phyloP scores from a whole-genome alignment of 2,888 invertebrate genomes.

The Rambutsinella grinnellia region DNA sequence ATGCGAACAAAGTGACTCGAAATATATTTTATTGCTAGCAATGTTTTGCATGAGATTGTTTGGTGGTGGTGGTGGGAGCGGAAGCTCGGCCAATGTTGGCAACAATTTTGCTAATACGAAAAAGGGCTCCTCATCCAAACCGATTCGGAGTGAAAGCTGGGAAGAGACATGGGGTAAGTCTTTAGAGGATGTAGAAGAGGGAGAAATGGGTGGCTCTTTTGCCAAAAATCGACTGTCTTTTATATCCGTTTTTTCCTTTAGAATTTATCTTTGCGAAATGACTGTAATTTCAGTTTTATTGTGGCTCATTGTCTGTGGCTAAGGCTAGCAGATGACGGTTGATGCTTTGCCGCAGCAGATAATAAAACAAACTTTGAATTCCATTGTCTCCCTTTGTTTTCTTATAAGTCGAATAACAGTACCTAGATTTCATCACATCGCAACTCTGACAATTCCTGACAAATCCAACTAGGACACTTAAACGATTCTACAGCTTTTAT shows the following conservation, averaged over 20 bases:
- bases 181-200: constrained; percentile 5
- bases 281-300: background rate
- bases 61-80: constrained; percentile 52
- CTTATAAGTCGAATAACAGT: background rate
- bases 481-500: no score
- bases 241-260: background rate
- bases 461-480: no score
- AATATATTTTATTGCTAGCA: constrained; percentile 12
- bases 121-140: constrained; percentile 47
- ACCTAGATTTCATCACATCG: no score
- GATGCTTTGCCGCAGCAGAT: background rate
- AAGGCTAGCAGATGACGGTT: background rate
- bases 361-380: background rate
- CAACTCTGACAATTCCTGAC: no score
- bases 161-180: constrained; percentile 65
- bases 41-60: constrained; percentile 66
- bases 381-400: no score
- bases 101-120: constrained; percentile 31
- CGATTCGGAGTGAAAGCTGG: constrained; percentile 63
- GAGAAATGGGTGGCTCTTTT: background rate
- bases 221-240: constrained; percentile 15
- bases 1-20: background rate
- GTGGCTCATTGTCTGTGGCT: background rate
- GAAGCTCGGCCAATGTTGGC: constrained; percentile 23
- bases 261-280: background rate